phyloP scores from a whole-genome alignment of 2,888 invertebrate species.

The Caenorhabditis auriculariae region DNA sequence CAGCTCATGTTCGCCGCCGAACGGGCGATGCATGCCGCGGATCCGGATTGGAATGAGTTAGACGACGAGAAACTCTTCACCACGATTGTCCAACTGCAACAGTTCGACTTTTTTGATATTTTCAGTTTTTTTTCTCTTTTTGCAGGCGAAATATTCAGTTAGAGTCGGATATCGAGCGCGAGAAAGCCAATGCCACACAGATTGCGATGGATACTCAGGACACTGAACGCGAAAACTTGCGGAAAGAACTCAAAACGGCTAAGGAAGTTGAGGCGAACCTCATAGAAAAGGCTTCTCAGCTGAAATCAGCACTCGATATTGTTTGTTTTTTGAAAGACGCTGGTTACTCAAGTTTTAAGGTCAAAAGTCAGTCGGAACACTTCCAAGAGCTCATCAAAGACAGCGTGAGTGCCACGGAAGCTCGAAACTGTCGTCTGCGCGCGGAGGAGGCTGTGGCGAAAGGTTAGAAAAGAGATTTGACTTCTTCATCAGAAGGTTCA shows the following conservation, averaged over 20 bases:
- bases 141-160: slow-evolving; percentile 34
- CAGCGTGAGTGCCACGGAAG: slow-evolving; percentile 27
- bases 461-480: not conserved
- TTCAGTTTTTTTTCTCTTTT: not conserved
- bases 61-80: slow-evolving; percentile 24
- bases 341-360: slow-evolving; percentile 11
- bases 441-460: slow-evolving; percentile 24
- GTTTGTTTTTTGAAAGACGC: slow-evolving; percentile 2
- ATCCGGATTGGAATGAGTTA: slow-evolving; percentile 11
- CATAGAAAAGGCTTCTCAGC: slow-evolving; percentile 24
- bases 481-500: not conserved
- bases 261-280: slow-evolving; percentile 21
- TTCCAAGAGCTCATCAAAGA: slow-evolving; percentile 26
- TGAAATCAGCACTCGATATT: slow-evolving; percentile 20
- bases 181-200: slow-evolving; percentile 25
- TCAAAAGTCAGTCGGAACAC: slow-evolving; percentile 25
- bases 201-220: slow-evolving; percentile 31
- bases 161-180: slow-evolving; percentile 36
- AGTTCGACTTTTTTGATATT: slow-evolving; percentile 1
- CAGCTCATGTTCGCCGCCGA: slow-evolving; percentile 21
- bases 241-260: slow-evolving; percentile 21
- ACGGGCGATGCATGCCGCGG: slow-evolving; percentile 4
- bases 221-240: slow-evolving; percentile 20
- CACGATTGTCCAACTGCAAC: slow-evolving; percentile 24
- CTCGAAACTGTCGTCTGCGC: slow-evolving; percentile 19